phyloP scores from a whole-genome alignment of 2,113 vertebrate genomes.

The Jacana jacana region DNA sequence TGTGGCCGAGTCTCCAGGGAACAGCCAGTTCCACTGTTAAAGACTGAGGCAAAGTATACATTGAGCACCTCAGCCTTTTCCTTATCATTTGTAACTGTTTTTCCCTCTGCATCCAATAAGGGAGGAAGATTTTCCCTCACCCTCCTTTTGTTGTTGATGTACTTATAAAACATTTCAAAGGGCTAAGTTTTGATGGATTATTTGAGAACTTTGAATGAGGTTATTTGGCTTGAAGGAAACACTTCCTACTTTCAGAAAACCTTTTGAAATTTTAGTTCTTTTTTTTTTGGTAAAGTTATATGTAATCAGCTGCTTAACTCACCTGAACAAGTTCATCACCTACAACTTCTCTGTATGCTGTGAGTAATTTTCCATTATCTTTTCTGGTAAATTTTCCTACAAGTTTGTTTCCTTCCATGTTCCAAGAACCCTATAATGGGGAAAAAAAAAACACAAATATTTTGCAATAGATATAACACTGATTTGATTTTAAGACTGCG shows the following conservation, averaged over 20 bases:
- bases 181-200: neutral
- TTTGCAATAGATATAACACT: neutral
- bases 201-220: neutral
- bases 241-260: neutral
- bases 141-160: no score
- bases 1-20: no score
- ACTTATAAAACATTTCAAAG: no score
- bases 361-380: slow-evolving; percentile 85
- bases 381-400: slow-evolving; percentile 82
- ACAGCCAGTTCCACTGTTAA: no score
- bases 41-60: no score
- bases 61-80: no score
- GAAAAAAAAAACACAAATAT: neutral
- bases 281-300: neutral
- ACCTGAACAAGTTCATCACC: slow-evolving; percentile 87
- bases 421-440: slow-evolving; percentile 80
- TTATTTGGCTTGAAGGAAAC: neutral
- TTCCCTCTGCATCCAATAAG: no score
- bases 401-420: slow-evolving; percentile 76
- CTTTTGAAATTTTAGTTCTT: neutral
- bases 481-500: neutral
- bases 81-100: no score
- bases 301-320: slow-evolving; percentile 15
- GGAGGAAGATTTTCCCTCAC: no score
- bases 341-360: slow-evolving; percentile 73